Conservation (phyloP, 2,888 invertebrate genomes). For the Pollenia angustigena region DNA sequence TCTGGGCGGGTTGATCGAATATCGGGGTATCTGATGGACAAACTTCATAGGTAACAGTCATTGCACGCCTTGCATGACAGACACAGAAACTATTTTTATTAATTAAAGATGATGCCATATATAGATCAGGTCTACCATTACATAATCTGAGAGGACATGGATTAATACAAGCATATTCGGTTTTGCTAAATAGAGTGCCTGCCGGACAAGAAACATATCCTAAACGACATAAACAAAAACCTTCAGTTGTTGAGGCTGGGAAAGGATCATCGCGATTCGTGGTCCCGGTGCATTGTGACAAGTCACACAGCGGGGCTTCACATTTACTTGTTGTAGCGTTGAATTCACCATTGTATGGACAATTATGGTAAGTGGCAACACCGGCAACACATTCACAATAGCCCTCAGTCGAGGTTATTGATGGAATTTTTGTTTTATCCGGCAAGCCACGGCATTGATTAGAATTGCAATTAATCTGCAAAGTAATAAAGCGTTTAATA, state of each 20-base stretch:
- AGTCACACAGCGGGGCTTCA: slow-evolving; percentile 74
- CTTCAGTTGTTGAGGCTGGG: slow-evolving; percentile 72
- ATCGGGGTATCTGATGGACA: slow-evolving; percentile 72
- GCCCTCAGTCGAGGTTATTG: slow-evolving; percentile 45
- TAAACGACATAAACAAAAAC: slow-evolving; percentile 77
- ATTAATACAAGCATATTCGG: not conserved
- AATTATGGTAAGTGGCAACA: slow-evolving; percentile 49
- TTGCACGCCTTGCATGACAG: slow-evolving; percentile 67
- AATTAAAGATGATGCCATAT: slow-evolving; percentile 64
- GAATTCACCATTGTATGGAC: slow-evolving; percentile 48
- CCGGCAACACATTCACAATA: slow-evolving; percentile 60
- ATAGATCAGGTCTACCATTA: slow-evolving; percentile 14
- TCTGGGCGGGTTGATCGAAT: slow-evolving; percentile 59
- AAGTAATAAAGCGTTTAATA: not conserved
- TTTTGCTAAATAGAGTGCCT: slow-evolving; percentile 64
- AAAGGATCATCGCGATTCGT: slow-evolving; percentile 40
- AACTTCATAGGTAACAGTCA: slow-evolving; percentile 51
- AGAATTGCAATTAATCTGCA: slow-evolving; percentile 63
- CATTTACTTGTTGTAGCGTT: slow-evolving; percentile 42
- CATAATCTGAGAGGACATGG: slow-evolving; percentile 39
- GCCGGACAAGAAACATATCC: slow-evolving; percentile 69
- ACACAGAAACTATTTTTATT: slow-evolving; percentile 76
- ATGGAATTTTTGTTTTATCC: slow-evolving; percentile 52
- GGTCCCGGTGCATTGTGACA: slow-evolving; percentile 71
- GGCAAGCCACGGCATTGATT: slow-evolving; percentile 51